A percentile compares a stretch with the other conserved stretches of the same genome.
phyloP scores from a whole-genome alignment of 2,888 invertebrate species.

The Gymnocheta viridis region DNA sequence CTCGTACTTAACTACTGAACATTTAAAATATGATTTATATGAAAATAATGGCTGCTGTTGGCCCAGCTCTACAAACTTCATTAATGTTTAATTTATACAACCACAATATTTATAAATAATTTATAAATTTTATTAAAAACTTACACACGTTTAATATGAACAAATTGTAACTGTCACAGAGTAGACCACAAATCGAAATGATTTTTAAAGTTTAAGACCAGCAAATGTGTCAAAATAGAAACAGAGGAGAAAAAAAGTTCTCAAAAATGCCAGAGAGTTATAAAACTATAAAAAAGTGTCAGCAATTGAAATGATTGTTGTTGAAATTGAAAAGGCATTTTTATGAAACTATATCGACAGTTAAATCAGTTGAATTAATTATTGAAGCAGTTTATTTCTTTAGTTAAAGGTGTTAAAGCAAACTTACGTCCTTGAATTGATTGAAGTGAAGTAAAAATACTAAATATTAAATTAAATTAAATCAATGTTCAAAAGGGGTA shows the following conservation, averaged over 20 bases:
- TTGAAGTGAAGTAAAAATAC: background rate
- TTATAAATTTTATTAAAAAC: constrained; percentile 59
- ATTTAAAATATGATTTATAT: constrained; percentile 60
- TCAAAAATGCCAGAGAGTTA: constrained; percentile 21
- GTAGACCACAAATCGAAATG: constrained; percentile 56
- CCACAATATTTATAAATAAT: constrained; percentile 50
- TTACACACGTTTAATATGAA: constrained; percentile 63
- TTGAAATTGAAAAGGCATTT: constrained; percentile 4
- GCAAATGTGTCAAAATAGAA: constrained; percentile 55
- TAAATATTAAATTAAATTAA: background rate
- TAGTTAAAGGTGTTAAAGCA: background rate
- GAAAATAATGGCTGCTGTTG: constrained; percentile 55
- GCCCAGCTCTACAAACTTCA: constrained; percentile 38
- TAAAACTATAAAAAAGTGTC: constrained; percentile 2
- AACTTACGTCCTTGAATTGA: constrained; percentile 27
- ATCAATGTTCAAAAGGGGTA: background rate
- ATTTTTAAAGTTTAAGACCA: constrained; percentile 44
- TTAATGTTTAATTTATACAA: constrained; percentile 55
- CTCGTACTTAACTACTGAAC: constrained; percentile 22
- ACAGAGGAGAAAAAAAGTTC: background rate
- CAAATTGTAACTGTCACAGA: constrained; percentile 69
- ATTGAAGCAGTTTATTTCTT: background rate
- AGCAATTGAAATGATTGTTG: constrained; percentile 28
- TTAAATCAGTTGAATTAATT: constrained; percentile 26
- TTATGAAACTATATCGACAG: constrained; percentile 19